Conservation (phyloP, 30 jellyfish, hydroid and myxozoan genomes). For the Chrysaora quinquecirrha region DNA sequence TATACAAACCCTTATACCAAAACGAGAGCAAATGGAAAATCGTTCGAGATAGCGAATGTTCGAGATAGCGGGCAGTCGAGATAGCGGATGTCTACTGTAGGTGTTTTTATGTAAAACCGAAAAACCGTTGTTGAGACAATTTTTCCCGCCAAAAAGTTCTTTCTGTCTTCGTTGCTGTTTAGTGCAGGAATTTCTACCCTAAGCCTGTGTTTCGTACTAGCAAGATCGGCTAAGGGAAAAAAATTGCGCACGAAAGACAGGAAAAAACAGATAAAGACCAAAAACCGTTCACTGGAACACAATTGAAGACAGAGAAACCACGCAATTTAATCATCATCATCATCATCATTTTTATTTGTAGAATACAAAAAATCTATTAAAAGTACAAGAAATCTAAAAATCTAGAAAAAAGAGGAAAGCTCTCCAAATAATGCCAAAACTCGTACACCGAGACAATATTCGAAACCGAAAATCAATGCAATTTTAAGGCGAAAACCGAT, state of each 20-base stretch:
- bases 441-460: background rate
- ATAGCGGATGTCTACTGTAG: too few species aligned
- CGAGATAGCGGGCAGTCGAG: too few species aligned
- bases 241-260: background rate
- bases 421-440: background rate
- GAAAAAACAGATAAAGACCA: background rate
- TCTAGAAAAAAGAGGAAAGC: background rate
- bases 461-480: background rate
- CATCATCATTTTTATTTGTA: too few species aligned
- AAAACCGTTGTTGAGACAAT: conserved; percentile 1
- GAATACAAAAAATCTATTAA: too few species aligned
- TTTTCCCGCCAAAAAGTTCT: too few species aligned
- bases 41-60: too few species aligned
- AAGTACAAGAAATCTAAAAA: too few species aligned
- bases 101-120: too few species aligned
- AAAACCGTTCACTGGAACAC: background rate
- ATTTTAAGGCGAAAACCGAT: background rate
- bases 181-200: background rate
- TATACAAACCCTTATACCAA: too few species aligned
- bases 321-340: background rate
- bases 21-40: too few species aligned
- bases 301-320: background rate
- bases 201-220: background rate
- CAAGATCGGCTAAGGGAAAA: background rate
- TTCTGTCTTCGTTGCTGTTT: too few species aligned